Evolutionary conservation across 2,888 invertebrate genomes (phyloP), one percentile per base, ranked within the genome.

Genomic region (Aporophyla lueneburgensis): DNA sequence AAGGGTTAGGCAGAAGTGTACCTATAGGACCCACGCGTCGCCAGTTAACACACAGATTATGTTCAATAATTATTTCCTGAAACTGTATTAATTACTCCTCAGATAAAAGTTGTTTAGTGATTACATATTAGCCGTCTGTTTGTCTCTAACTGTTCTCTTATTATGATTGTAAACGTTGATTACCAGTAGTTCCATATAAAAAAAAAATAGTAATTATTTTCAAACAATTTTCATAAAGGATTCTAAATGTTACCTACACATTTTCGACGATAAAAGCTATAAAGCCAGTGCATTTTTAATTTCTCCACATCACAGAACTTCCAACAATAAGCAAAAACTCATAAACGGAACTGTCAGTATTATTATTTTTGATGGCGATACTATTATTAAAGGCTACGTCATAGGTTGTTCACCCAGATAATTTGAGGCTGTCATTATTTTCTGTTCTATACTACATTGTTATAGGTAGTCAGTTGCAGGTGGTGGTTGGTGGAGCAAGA

Each of bases 371-470:
- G 49, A 63, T 53, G 27, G 33, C 61, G 21, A 77, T 86, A 77
- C 73, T 77, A 83, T 79, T 81, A 83, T 67, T 74, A 78, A 71
- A 66, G 69, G 51, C 74, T 66, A 71, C 87, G 71, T 81, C 85
- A 81, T 65, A 71, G 87, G 81, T 87, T 85, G 56, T 84, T 87
- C 78, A 87, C 85, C 85, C 75, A 72, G 77, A 78, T 72, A 78
- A 66, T 72, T 76, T 71, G 61, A 78, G 74, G 27, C 75, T 67
- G 72, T 70, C 72, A 83, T 87, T 82, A 80, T 80, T 79, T 77
- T 84, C 56, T 76, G 81, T 75, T 85, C 77, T 68, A 78, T 73
- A 53, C 69, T 76, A 74, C 71, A 74, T 69, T 82, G 72, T 71
- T 73, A 7, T 62, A 51, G 46, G 43, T 54, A 63, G 12, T 46